Base-by-base conservation (phyloP, 1,140 invertebrate species). In the Euwallacea similis region DNA sequence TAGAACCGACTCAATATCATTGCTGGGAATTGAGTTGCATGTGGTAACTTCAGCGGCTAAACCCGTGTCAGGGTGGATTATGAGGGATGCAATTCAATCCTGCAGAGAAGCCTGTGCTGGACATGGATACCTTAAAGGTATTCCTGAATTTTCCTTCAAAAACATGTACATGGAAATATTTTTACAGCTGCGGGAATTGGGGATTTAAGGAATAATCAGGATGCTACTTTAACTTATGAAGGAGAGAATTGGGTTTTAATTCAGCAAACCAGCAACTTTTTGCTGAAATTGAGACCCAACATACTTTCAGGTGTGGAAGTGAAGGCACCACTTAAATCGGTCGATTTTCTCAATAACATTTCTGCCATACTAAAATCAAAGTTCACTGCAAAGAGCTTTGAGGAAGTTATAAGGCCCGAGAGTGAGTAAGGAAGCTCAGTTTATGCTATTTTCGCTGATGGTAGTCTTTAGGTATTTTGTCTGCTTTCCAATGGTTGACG, bases 201-300 rank as follows among this genome's bases (percentile, higher is more conserved):
- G 11, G 88, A 92, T 69, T 82, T 97, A 56, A 87, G 93, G 66
- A 89, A 90, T 82, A 91, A 96, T 81, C 91, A 96, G 82, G 96
- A 98, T 84, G 92, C 94, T 0, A 94, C 93, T 74, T 91, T 91
- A 74, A 98, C 96, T 0, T 98, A 97, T 77, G 96, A 98, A 84
- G 97, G 96, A 4, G 96, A 98, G 81, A 97, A 96, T 83, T 96
- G 96, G 83, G 95, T 98, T 47, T 84, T 98, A 6, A 87, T 95
- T 8, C 96, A 98, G 79, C 97, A 98, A 86, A 90, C 95, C 0
- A 93, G 91, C 79, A 98, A 98, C 81, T 95, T 91, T 90, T 83
- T 96, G 50, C 77, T 96, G 42, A 86, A 86, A 42, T 86, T 92
- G 76, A 90, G 87, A 85, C 71, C 77, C 2, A 73, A 80, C 47